Evolutionary conservation across 2,888 invertebrate species (phyloP).

Genomic region (Aromia moschata): DNA sequence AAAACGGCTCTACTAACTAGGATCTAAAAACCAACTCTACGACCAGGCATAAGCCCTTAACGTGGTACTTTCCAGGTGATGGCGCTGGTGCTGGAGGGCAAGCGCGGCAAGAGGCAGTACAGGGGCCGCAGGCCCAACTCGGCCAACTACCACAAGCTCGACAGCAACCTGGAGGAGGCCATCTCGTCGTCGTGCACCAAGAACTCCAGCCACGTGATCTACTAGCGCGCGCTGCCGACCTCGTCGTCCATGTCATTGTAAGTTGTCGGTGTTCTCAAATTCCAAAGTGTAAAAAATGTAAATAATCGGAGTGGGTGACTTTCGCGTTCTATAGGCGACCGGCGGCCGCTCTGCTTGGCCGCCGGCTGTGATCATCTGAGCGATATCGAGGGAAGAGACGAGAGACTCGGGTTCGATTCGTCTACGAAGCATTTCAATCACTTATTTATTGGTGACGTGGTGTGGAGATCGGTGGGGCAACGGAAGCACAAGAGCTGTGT

Average conservation of each 20-base stretch:
- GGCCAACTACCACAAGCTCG: conserved; percentile 72
- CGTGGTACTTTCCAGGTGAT: conserved; percentile 71
- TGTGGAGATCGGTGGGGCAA: no score
- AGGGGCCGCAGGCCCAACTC: conserved; percentile 69
- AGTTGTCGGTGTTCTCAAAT: conserved; percentile 27
- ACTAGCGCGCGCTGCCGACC: conserved; percentile 57
- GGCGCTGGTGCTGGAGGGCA: conserved; percentile 72
- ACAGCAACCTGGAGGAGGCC: conserved; percentile 74
- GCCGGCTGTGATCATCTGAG: not conserved
- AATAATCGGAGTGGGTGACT: conserved; percentile 12
- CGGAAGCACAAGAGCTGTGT: no score
- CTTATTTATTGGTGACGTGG: no score
- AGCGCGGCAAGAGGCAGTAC: conserved; percentile 60
- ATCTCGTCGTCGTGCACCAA: conserved; percentile 69
- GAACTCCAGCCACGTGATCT: conserved; percentile 67
- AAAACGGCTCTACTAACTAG: no score
- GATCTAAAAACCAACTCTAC: no score
- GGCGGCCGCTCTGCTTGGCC: not conserved
- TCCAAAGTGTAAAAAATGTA: conserved; percentile 35
- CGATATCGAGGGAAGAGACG: no score
- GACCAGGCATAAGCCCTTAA: no score
- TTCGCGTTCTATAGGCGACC: not conserved
- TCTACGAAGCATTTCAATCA: no score
- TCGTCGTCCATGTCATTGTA: conserved; percentile 36
- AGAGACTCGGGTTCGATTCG: no score